Evolutionary conservation across 2,113 vertebrate genomes (phyloP).

Genomic region (Urocitellus parryii): DNA sequence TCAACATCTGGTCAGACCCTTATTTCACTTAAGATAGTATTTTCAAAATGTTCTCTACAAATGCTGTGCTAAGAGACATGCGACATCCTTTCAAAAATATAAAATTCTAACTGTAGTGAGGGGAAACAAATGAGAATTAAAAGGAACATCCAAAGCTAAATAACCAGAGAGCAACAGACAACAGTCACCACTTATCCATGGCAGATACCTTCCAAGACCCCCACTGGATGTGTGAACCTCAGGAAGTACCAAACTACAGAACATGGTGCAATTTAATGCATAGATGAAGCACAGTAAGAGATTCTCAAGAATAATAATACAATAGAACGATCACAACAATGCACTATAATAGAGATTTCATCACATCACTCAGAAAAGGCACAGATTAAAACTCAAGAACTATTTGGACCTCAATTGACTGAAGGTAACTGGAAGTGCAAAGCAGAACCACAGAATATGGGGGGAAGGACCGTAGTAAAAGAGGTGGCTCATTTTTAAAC

Average conservation of each 20-base stretch:
- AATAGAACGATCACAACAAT: neutral
- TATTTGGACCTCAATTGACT: neutral
- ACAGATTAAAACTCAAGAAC: neutral
- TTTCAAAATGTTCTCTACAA: neutral
- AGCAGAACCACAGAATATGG: neutral
- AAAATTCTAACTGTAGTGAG: neutral
- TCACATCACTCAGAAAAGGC: neutral
- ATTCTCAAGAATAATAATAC: neutral
- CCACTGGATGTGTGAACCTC: neutral
- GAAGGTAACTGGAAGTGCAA: neutral
- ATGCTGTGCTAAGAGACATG: neutral
- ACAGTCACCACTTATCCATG: no score
- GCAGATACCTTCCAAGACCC: neutral
- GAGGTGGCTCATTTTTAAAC: neutral
- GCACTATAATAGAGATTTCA: neutral
- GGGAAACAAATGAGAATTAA: neutral
- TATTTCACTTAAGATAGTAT: neutral
- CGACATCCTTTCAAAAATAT: neutral
- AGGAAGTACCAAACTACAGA: neutral
- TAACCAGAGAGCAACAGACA: neutral
- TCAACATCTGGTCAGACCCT: neutral
- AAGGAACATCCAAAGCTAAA: neutral
- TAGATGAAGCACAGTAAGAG: neutral
- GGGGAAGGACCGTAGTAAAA: rapidly evolving
- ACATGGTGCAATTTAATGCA: neutral